Base-by-base conservation (phyloP, 1,140 invertebrate genomes). In the Ips typographus region DNA sequence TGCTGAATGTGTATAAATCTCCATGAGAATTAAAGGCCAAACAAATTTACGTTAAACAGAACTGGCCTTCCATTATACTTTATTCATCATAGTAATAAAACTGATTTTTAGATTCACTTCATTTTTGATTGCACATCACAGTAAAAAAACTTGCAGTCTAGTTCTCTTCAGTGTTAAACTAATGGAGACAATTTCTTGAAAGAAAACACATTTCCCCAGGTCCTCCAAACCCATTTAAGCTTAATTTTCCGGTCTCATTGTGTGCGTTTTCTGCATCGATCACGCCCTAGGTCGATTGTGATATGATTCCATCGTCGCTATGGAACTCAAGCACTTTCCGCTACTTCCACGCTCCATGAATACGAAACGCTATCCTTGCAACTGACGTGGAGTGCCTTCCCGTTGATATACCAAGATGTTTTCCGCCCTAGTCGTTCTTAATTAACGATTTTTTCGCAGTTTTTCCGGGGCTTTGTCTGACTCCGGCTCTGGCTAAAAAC, bases 311-410 rank as follows among this genome's bases (percentile, higher is more conserved):
- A 55, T 52, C 53, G 39, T 55, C 37, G 44, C 38, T 36, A 39
- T 39, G 47, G 42, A 40, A 38, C 40, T 55, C 39, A 43, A 57
- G 64, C 64, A 65, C 64, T 61, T 61, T 61, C 59, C 42, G 43
- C 59, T 43, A 37, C 40, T 61, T 60, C 53, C 43, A 47, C 43
- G 43, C 43, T 52, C 64, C 41, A 65, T 65, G 64, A 65, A 65
- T 65, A 40, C 42, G 37, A 55, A 65, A 38, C 64, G 43, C 40
- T 36, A 49, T 40, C 52, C 41, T 57, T 52, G 64, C 55, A 65
- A 65, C 51, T 65, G 64, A 65, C 64, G 64, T 65, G 8, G 47
- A 65, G 64, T 65, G 64, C 53, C 53, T 58, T 65, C 64, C 22
- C 36, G 40, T 38, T 51, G 44, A 52, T 63, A 40, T 63, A 52